Conservation (phyloP, 2,888 invertebrate species). For the Meandrusa payeni region DNA sequence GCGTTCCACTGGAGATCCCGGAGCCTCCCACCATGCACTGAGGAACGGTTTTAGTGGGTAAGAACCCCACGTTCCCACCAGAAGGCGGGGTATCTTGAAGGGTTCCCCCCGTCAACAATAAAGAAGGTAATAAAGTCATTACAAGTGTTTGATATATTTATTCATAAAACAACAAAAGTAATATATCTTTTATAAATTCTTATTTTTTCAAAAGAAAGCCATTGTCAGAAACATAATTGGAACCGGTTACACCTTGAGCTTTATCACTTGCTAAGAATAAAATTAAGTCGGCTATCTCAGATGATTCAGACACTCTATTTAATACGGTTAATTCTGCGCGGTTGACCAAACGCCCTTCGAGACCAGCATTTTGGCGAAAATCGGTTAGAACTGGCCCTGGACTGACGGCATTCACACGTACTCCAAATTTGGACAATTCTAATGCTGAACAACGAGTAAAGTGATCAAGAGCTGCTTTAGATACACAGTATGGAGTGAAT, state of each 20-base stretch:
- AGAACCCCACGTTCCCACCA: no score
- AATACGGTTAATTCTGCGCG: slow-evolving; percentile 31
- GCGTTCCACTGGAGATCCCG: no score
- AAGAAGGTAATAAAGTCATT: no score
- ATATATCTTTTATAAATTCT: no score
- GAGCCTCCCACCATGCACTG: no score
- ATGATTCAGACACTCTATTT: slow-evolving; percentile 34
- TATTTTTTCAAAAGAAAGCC: slow-evolving; percentile 5
- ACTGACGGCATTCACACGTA: slow-evolving; percentile 37
- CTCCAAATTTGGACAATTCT: slow-evolving; percentile 36
- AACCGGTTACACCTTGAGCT: slow-evolving; percentile 34
- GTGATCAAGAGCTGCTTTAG: not conserved
- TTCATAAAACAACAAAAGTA: no score
- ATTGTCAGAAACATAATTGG: slow-evolving; percentile 26
- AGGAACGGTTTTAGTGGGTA: no score
- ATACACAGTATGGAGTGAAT: not conserved
- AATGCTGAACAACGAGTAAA: slow-evolving; percentile 24
- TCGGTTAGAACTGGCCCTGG: slow-evolving; percentile 40
- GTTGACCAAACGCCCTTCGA: slow-evolving; percentile 8
- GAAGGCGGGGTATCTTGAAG: no score
- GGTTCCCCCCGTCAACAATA: no score
- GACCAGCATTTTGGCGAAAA: slow-evolving; percentile 35
- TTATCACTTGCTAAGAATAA: slow-evolving; percentile 34
- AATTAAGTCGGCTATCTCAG: slow-evolving; percentile 36
- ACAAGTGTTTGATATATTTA: no score